These are phyloP conservation scores for Caiman crocodilus DNA, from an alignment of 2,797 vertebrate species.

Conservation along the genomic window DNA sequence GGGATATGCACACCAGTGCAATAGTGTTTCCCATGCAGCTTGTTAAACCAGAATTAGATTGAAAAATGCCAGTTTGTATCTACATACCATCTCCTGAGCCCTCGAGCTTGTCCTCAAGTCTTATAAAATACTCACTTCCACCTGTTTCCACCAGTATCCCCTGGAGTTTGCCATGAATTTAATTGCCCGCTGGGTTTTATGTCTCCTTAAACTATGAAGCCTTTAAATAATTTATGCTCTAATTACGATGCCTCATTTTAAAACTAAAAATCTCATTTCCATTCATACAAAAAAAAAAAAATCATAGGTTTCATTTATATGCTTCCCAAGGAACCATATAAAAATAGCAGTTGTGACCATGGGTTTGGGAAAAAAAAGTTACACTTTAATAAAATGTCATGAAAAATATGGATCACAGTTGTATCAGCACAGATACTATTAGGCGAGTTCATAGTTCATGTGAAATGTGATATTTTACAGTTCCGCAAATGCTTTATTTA, in stretches of 20 bases:
- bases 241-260: slow-evolving; percentile 82
- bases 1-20: slow-evolving; percentile 31
- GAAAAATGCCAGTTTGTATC: slow-evolving; percentile 63
- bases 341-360: slow-evolving; percentile 19
- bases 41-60: slow-evolving; percentile 63
- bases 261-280: slow-evolving; percentile 72
- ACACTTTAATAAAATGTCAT: slow-evolving; percentile 42
- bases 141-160: slow-evolving; percentile 66
- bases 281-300: slow-evolving; percentile 57
- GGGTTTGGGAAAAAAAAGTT: slow-evolving; percentile 54
- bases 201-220: slow-evolving; percentile 53
- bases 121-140: slow-evolving; percentile 67
- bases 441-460: slow-evolving; percentile 43
- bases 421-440: slow-evolving; percentile 44
- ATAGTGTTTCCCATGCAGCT: slow-evolving; percentile 58
- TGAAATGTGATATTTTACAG: slow-evolving; percentile 37
- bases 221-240: slow-evolving; percentile 82
- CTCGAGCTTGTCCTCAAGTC: slow-evolving; percentile 55
- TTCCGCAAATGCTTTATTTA: slow-evolving; percentile 40
- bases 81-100: slow-evolving; percentile 41
- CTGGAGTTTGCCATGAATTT: slow-evolving; percentile 63
- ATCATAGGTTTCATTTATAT: slow-evolving; percentile 35
- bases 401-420: slow-evolving; percentile 25
- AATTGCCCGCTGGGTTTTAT: slow-evolving; percentile 72
- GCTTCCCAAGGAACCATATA: slow-evolving; percentile 51